Conservation (phyloP, 2,113 vertebrate species). For the Bufo gargarizans region DNA sequence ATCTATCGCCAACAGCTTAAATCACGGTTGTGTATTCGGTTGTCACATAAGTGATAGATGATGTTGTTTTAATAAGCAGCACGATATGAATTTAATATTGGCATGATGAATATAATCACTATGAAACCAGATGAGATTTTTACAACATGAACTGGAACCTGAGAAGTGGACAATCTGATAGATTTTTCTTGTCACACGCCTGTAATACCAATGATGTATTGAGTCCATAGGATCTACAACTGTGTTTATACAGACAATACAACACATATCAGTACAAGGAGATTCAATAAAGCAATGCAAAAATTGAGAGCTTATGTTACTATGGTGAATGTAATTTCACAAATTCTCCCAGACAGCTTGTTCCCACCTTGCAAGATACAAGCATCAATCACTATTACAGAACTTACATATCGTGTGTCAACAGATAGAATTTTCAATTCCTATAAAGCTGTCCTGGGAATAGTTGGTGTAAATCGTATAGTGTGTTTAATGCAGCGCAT, state of each 20-base stretch:
- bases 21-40: not conserved
- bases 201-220: not conserved
- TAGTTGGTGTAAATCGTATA: not conserved
- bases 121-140: too few species aligned
- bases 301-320: slow-evolving; percentile 8
- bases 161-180: not conserved
- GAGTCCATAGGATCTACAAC: not conserved
- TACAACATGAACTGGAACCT: not conserved
- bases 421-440: not conserved
- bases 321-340: slow-evolving; percentile 34
- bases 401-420: not conserved
- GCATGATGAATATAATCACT: not conserved
- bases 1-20: not conserved
- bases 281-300: slow-evolving; percentile 44
- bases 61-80: not conserved
- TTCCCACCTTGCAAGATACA: slow-evolving; percentile 13
- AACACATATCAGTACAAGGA: slow-evolving; percentile 1
- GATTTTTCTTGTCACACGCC: not conserved
- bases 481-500: not conserved
- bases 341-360: slow-evolving; percentile 6
- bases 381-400: slow-evolving; percentile 27
- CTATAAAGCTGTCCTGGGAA: not conserved
- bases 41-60: not conserved
- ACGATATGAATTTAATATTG: not conserved
- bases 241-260: slow-evolving; percentile 4